Percentiles rank a stretch among this genome's conserved stretches.
These are phyloP conservation scores for Oithona nana DNA, from an alignment of 2,888 invertebrate species.

Conservation along the genomic window DNA sequence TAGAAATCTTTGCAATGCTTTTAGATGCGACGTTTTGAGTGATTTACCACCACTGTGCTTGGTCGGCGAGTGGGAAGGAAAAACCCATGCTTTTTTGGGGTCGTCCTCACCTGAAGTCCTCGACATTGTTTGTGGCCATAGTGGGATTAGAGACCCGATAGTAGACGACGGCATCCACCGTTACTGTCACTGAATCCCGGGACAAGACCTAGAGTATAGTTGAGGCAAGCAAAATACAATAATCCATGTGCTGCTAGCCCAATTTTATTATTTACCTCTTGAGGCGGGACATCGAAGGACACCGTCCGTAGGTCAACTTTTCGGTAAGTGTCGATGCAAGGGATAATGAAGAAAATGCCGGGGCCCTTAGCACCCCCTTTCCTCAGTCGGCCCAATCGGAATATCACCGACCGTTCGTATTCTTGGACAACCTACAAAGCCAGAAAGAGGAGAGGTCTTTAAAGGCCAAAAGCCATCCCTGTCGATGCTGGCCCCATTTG, in stretches of 20 bases:
- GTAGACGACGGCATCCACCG: conserved; percentile 33
- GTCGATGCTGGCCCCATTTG: too few relatives aligned
- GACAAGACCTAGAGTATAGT: conserved; percentile 23
- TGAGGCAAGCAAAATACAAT: too few relatives aligned
- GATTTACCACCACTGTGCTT: too few relatives aligned
- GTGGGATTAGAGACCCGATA: conserved; percentile 33
- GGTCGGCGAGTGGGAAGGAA: not conserved
- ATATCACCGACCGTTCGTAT: conserved; percentile 71
- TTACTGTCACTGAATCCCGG: conserved; percentile 32
- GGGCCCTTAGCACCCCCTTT: conserved; percentile 55
- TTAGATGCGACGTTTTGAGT: too few relatives aligned
- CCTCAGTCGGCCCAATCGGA: conserved; percentile 55
- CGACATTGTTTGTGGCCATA: conserved; percentile 35
- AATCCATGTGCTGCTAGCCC: too few relatives aligned
- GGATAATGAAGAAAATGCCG: conserved; percentile 70
- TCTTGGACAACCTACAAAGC: conserved; percentile 30
- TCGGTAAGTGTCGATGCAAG: conserved; percentile 78
- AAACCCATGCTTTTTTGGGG: not conserved
- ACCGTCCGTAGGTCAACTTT: conserved; percentile 83
- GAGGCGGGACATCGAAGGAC: conserved; percentile 87
- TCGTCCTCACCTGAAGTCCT: conserved; percentile 28
- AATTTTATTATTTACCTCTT: conserved; percentile 78
- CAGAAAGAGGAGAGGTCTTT: too few relatives aligned
- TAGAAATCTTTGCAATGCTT: too few relatives aligned
- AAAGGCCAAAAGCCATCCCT: too few relatives aligned